Conservation (phyloP, 2,113 vertebrate genomes). For the Rhodinocichla rosea region DNA sequence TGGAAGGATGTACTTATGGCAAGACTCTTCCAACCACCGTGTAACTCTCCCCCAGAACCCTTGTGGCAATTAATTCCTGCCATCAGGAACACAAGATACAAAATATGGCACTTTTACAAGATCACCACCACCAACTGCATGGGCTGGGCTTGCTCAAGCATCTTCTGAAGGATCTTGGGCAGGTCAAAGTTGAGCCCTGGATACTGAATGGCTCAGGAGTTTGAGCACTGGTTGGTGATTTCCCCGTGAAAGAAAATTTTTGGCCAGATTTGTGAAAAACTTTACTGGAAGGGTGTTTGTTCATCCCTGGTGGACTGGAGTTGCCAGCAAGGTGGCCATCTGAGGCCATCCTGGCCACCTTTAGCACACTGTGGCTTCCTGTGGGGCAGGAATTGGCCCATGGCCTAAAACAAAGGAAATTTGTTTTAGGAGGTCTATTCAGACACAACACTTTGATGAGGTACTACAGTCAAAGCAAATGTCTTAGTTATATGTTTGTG, state of each 20-base stretch:
- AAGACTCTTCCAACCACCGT: background rate
- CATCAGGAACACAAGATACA: background rate
- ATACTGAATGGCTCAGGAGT: rapidly evolving
- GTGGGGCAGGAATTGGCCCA: background rate
- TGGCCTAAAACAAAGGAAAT: background rate
- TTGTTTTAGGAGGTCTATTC: background rate
- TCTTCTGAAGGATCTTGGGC: background rate
- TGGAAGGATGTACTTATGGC: background rate
- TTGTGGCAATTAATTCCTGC: background rate
- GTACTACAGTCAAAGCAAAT: background rate
- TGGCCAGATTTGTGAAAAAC: background rate
- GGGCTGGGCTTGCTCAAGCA: background rate
- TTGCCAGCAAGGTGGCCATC: background rate
- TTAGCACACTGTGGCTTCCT: background rate
- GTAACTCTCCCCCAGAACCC: background rate
- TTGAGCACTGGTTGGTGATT: background rate
- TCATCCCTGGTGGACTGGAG: background rate
- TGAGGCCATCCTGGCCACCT: background rate
- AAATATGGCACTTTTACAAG: background rate
- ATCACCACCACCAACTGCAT: rapidly evolving
- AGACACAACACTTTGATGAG: background rate
- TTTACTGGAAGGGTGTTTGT: background rate
- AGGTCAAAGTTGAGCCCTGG: background rate
- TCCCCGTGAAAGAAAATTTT: background rate
- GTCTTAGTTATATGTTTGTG: background rate